Conservation (phyloP, 2,113 vertebrate genomes). For the Tetrax tetrax region DNA sequence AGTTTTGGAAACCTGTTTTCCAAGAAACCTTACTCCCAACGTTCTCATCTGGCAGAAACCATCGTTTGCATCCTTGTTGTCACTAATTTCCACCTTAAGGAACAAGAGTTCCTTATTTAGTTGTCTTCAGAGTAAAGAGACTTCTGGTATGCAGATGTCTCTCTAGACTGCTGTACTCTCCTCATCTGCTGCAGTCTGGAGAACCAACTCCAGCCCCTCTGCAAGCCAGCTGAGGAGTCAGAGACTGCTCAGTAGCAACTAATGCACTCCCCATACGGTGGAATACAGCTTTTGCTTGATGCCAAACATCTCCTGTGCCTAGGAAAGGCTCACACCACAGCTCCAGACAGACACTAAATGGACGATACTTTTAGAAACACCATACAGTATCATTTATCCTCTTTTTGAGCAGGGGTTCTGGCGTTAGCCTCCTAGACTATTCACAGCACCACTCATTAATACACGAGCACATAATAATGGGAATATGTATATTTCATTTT, state of each 20-base stretch:
- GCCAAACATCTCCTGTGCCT: not conserved
- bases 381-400: not conserved
- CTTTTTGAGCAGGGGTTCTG: not conserved
- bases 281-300: not conserved
- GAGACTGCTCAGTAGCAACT: not conserved
- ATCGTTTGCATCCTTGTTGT: not conserved
- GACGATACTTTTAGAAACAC: not conserved
- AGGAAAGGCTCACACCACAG: not conserved
- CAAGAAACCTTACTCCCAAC: not conserved
- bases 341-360: not conserved
- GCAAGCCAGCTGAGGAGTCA: not conserved
- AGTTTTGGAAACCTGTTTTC: not conserved
- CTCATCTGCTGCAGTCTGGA: not conserved
- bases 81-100: not conserved
- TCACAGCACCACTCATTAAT: constrained; percentile 41
- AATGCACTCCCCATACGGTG: accelerated
- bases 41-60: not conserved
- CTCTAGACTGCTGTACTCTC: not conserved
- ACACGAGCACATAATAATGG: not conserved
- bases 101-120: not conserved
- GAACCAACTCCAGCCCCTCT: not conserved
- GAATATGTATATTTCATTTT: constrained; percentile 38
- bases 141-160: not conserved
- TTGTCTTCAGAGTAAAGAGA: not conserved
- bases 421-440: not conserved